A percentile compares a stretch with the other conserved stretches of the same genome.
Conservation (phyloP, 1,140 invertebrate genomes). For the Temnothorax nylanderi region DNA sequence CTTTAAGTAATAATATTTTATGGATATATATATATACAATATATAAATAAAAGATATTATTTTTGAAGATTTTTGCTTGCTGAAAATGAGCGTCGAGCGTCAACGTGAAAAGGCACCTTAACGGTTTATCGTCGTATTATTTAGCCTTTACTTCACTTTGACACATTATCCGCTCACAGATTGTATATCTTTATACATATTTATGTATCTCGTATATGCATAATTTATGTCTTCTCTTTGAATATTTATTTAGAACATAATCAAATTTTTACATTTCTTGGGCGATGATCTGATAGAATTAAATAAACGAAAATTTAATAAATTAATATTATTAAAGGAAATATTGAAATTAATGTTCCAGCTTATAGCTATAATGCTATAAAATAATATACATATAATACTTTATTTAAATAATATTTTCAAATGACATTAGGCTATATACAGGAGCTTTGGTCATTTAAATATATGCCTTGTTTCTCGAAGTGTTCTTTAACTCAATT, state of each 20-base stretch:
- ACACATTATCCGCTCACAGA: neutral
- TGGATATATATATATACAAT: too few species aligned
- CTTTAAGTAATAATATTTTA: too few species aligned
- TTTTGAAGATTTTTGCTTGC: too few species aligned
- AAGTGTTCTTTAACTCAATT: constrained; percentile 23
- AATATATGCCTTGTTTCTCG: neutral
- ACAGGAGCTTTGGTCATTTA: neutral
- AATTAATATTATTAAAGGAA: neutral
- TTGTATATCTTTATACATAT: too few species aligned
- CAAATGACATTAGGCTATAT: neutral
- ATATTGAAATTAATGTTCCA: neutral
- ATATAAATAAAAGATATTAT: too few species aligned
- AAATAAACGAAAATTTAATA: neutral
- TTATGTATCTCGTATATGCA: neutral
- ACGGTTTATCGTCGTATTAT: constrained; percentile 24
- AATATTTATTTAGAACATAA: neutral
- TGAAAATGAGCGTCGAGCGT: too few species aligned
- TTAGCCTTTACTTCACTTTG: neutral
- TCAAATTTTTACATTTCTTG: neutral
- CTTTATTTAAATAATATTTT: neutral
- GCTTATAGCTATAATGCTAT: neutral
- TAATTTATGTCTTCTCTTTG: neutral
- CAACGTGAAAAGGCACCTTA: neutral
- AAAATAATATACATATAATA: neutral
- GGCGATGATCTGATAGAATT: neutral